Conservation (phyloP, 2,113 vertebrate species). For the Malurus elegans region DNA sequence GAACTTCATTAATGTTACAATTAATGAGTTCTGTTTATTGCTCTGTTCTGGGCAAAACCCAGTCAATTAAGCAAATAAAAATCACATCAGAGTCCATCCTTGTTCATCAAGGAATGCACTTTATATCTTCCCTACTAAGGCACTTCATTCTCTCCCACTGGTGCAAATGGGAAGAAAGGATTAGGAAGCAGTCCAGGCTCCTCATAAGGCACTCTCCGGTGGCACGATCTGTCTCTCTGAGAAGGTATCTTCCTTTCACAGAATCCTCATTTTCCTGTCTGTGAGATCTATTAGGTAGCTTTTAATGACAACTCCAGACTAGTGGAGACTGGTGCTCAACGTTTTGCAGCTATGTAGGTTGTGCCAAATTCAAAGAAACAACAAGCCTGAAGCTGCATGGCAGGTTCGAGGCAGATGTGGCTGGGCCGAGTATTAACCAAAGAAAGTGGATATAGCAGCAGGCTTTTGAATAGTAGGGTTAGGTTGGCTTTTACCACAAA, state of each 20-base stretch:
- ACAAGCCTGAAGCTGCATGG: neutral
- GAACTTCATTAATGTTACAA: neutral
- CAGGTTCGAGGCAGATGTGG: neutral
- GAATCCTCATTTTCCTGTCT: neutral
- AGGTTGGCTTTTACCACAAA: neutral
- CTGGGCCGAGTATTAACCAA: neutral
- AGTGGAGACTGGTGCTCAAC: neutral
- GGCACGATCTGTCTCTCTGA: neutral
- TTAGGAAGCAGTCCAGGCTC: neutral
- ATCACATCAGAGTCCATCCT: neutral
- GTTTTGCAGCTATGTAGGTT: neutral
- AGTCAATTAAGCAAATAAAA: neutral
- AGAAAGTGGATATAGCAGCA: constrained; percentile 4
- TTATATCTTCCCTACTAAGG: neutral
- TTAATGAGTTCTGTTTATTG: neutral
- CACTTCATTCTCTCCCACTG: neutral
- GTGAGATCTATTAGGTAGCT: neutral
- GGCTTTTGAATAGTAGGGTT: neutral
- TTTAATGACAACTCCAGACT: constrained; percentile 46
- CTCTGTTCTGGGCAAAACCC: neutral
- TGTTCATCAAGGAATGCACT: neutral
- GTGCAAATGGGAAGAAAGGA: neutral
- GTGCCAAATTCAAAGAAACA: neutral
- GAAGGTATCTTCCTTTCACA: neutral
- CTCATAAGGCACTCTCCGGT: neutral